Evolutionary conservation across 2,113 vertebrate genomes (phyloP), one percentile per base, ranked within the genome.

Genomic region (Planiliza haematocheilus): DNA sequence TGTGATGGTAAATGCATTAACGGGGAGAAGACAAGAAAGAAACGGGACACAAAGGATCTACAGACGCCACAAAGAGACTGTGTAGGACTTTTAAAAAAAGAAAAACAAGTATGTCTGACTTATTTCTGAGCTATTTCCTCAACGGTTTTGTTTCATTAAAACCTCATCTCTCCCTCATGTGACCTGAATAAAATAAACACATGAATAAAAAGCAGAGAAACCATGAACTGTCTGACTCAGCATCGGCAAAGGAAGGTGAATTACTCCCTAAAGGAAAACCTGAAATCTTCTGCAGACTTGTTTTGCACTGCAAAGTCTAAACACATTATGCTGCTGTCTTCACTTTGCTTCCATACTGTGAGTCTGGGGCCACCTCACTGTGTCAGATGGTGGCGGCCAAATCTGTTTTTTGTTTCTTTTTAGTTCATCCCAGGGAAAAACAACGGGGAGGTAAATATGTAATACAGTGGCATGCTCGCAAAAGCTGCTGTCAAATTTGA

Each of bases 1-100:
- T 38, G 46, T 51, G 18, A 68, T 86, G 86, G 80, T 87, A 78
- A 90, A 86, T 37, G 63, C 82, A 90, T 89, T 85, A 89, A 74
- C 64, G 77, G 58, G 38, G 24, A 53, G 42, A 61, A 81, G 79
- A 36, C 48, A 77, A 61, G 42, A 42, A 67, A 76, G 24, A 11
- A 37, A 67, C 16, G 7, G 12, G 59, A 81, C 39, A 70, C 72
- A 74, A 81, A 74, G 56, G 21, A 50, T 41, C n/a, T 5, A 30
- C 38, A 10, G n/a, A 79, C n/a, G 61, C 43, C 8, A 34, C 73
- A 68, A 46, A 77, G 59, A 86, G 51, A 73, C 74, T 74, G 20
- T 61, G 65, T 30, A 4, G 34, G 60, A 48, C 59, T 73, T 64
- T 62, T n/a, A n/a, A n/a, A n/a, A n/a, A n/a, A 46, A 70, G 70